Conservation (phyloP, 92 coral and sea anemone species). For the Hydrozoanthus gracilis region DNA sequence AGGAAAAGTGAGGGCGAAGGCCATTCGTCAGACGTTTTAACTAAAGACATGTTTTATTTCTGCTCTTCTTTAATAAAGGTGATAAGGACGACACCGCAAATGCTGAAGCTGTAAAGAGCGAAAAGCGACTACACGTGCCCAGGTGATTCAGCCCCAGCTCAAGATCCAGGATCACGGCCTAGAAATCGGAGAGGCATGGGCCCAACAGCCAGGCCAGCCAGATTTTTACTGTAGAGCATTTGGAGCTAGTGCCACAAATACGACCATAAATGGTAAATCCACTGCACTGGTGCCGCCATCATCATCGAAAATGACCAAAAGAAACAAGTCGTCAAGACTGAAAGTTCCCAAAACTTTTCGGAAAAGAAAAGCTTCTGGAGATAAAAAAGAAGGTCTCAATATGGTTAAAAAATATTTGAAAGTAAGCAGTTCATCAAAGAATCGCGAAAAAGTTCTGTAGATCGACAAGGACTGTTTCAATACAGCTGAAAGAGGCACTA, state of each 20-base stretch:
- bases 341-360: neutral
- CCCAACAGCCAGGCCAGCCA: neutral
- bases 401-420: neutral
- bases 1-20: too few species aligned
- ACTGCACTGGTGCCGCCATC: neutral
- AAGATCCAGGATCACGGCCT: neutral
- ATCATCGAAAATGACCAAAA: neutral
- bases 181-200: constrained; percentile 2
- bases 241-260: constrained; percentile 10
- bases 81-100: neutral
- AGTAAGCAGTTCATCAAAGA: neutral
- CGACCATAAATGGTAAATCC: neutral
- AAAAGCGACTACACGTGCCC: neutral
- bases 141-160: neutral
- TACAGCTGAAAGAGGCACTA: neutral
- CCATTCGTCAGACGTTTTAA: too few species aligned
- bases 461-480: neutral
- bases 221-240: constrained; percentile 1
- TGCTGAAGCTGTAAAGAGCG: neutral
- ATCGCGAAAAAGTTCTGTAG: neutral
- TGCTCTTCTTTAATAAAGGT: too few species aligned
- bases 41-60: too few species aligned
- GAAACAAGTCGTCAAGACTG: neutral
- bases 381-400: neutral
- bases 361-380: neutral